Base-by-base conservation (phyloP, 2,113 vertebrate species). In the Catharus fuscescens region DNA sequence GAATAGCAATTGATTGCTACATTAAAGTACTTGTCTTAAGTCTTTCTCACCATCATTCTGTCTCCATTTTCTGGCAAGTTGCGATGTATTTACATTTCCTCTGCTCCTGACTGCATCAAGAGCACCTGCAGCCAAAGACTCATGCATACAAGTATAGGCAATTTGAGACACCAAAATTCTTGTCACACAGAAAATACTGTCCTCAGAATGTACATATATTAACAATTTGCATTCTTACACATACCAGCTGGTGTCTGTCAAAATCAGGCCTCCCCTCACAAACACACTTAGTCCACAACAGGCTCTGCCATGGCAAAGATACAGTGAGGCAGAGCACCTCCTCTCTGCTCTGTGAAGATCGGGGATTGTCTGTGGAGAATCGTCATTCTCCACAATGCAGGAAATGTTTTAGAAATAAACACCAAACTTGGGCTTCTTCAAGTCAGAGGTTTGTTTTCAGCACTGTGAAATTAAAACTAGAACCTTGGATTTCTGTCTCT, bases 121-220 rank as follows among this genome's bases (percentile, higher is more conserved):
- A 92, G 42, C 29, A 80, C 34, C 80, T 86, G 65, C 77, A 96
- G 86, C n/a, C 67, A 36, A 92, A 66, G 48, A 76, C 36, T 76
- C 80, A 71, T 56, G 84, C 66, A 74, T 7, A 74, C 0, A 0
- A 67, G 67, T 32, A 60, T 0, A 62, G 12, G 38, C 38, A 57
- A 57, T 56, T 5, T 29, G 29, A 78, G 47, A 64, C 31, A 81
- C 18, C n/a, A 67, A 81, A 91, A 78, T 15, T 52, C 64, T 89
- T 57, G 28, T 53, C 32, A 72, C 40, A 40, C 31, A 78, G 36
- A 67, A 80, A 52, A 25, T 8, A 53, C 44, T 67, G 45, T 36
- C 48, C 60, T 79, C 34, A 76, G 48, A 85, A 61, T 0, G 4
- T 3, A 36, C 10, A 38, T 9, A 62, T 3, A 38, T 38, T 17